phyloP scores from a whole-genome alignment of 2,797 vertebrate species.

The Phoeniculus purpureus region DNA sequence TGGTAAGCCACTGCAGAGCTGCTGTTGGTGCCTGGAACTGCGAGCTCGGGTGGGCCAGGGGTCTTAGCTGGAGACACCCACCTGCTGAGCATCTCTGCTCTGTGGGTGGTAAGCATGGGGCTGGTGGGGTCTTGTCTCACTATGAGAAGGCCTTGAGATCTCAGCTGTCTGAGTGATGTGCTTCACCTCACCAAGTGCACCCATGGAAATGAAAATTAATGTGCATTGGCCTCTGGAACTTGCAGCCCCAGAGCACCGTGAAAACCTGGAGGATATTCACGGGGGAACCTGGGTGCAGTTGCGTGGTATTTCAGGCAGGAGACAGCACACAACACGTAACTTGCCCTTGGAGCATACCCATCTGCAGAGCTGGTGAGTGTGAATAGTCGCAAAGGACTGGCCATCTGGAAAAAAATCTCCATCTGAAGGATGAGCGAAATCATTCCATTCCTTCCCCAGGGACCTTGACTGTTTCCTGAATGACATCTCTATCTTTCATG shows the following conservation, averaged over 20 bases:
- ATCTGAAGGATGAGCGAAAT: background rate
- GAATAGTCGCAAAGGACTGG: background rate
- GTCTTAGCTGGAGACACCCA: background rate
- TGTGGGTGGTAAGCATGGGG: background rate
- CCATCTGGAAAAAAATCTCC: background rate
- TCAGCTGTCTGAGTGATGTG: background rate
- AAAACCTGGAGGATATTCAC: background rate
- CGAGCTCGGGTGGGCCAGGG: background rate
- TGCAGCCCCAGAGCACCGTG: background rate
- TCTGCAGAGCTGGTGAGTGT: background rate
- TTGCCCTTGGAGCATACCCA: background rate
- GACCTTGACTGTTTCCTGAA: background rate
- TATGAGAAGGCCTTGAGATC: background rate
- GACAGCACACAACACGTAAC: background rate
- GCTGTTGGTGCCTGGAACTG: background rate
- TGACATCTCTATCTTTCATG: background rate
- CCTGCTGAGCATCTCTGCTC: background rate
- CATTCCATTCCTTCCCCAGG: background rate
- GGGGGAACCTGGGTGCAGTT: background rate
- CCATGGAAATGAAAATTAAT: background rate
- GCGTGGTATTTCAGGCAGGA: background rate
- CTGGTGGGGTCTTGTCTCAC: fast-evolving
- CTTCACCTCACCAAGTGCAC: background rate
- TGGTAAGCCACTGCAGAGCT: background rate
- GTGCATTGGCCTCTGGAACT: background rate